Evolutionary conservation across 1,140 invertebrate genomes (phyloP).

Genomic region (Tyrophagus putrescentiae): DNA sequence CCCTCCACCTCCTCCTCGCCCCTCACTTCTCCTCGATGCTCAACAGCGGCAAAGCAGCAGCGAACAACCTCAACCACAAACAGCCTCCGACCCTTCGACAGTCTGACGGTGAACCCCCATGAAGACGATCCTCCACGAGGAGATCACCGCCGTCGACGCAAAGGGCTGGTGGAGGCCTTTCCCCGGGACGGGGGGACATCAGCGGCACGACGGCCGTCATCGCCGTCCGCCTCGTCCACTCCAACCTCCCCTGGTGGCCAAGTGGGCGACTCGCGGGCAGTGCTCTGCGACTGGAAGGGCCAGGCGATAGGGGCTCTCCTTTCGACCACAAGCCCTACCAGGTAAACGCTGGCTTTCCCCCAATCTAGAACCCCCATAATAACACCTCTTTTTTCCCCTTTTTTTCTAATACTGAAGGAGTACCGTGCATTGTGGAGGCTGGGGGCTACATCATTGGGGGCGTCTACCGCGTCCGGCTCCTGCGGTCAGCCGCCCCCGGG

Average conservation of each 20-base stretch:
- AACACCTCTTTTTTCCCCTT: background rate
- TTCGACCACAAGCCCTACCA: conserved; percentile 93
- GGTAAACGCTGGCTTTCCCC: conserved; percentile 37
- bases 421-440: conserved; percentile 71
- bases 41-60: no score
- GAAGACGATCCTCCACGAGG: conserved; percentile 17
- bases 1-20: no score
- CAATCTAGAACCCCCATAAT: background rate
- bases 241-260: conserved; percentile 68
- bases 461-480: conserved; percentile 85
- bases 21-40: no score
- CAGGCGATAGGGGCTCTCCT: conserved; percentile 77
- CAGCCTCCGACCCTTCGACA: no score
- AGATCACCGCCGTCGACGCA: conserved; percentile 18
- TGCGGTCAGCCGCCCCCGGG: conserved; percentile 82
- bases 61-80: no score
- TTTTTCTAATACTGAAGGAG: conserved; percentile 46
- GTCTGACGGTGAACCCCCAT: conserved; percentile 16
- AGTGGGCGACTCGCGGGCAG: conserved; percentile 85
- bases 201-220: conserved; percentile 78
- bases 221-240: conserved; percentile 59
- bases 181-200: conserved; percentile 22
- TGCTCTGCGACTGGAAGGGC: conserved; percentile 77
- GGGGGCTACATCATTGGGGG: conserved; percentile 85
- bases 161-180: conserved; percentile 19